Base-by-base conservation (phyloP, 2,888 invertebrate genomes). In the Eurytoma adleriae region DNA sequence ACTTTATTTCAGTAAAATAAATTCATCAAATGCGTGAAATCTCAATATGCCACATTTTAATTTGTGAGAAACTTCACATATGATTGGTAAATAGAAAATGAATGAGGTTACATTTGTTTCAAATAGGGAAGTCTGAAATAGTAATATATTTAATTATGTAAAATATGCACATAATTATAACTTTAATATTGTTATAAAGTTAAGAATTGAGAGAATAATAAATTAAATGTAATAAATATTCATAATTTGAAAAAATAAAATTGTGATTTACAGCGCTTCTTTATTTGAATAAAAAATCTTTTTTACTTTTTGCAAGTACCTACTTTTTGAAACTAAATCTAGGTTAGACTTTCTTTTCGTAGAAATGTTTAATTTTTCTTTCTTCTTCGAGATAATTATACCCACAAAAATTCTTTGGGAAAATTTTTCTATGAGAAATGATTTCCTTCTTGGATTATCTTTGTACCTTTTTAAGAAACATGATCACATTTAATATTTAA, bases 61-160 rank as follows among this genome's bases (percentile, higher is more conserved):
- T 27, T 40, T 52, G 66, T 78, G 69, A 16, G 72, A 78, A 72
- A 66, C 66, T 72, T 40, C 24, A 66, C 50, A 59, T 68, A 2
- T 1, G 20, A 59, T 76, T 76, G 69, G 61, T 62, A 69, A 68
- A 68, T 10, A 67, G 52, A n/a, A 52, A 52, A 59, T 67, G 40
- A 40, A 61, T 13, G 50, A 57, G 66, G 18, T 52, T 52, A 57
- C 16, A 70, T 57, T 59, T 61, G 1, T n/a, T 30, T 13, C 57
- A 30, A 68, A 52, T 20, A 59, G 61, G 14, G 10, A 30, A 64
- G 10, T 61, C 52, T 61, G 67, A 48, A 68, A 74, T 50, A 72
- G 30, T 16, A 12, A 20, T 48, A 24, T 20, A 24, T 61, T 54
- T 7, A 30, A 56, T 67, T 13, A 30, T 20, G 30, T 30, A 69